phyloP scores from a whole-genome alignment of 2,888 invertebrate species.

The Beris morrisii region DNA sequence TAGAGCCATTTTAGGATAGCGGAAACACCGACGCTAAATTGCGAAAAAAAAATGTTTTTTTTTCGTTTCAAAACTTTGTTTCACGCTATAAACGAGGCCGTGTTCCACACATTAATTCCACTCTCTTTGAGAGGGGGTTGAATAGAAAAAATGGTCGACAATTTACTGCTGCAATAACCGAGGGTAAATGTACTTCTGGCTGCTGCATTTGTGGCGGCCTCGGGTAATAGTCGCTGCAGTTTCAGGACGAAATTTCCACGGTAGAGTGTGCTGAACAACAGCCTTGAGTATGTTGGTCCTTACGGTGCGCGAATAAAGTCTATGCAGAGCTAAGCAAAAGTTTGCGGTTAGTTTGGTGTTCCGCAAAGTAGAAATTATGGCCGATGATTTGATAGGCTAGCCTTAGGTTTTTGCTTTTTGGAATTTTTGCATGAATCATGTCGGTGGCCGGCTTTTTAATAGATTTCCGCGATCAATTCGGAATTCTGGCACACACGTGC shows the following conservation, averaged over 20 bases:
- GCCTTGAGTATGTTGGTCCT: constrained; percentile 9
- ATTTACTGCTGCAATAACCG: constrained; percentile 27
- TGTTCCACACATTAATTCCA: constrained; percentile 1
- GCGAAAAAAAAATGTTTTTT: constrained; percentile 4
- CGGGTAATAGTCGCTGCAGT: not conserved
- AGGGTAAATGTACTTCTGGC: constrained; percentile 23
- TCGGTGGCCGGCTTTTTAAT: too few species aligned
- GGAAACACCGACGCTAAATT: not conserved
- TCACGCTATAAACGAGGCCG: not conserved
- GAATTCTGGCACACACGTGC: too few species aligned
- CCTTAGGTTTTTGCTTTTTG: too few species aligned
- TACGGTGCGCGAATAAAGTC: constrained; percentile 2
- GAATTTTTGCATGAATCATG: too few species aligned
- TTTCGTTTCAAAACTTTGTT: not conserved
- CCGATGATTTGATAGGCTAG: not conserved
- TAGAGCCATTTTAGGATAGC: not conserved
- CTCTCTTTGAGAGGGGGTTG: not conserved
- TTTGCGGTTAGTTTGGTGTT: constrained; percentile 16
- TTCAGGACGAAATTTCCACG: constrained; percentile 6
- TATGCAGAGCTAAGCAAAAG: constrained; percentile 7
- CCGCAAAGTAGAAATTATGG: constrained; percentile 26
- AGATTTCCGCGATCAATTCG: too few species aligned
- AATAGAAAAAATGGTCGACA: constrained; percentile 8
- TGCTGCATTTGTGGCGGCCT: constrained; percentile 1
- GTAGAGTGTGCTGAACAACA: constrained; percentile 1